Base-by-base conservation (phyloP, 2,888 invertebrate genomes). In the Spatulosminthurus flaviceps region DNA sequence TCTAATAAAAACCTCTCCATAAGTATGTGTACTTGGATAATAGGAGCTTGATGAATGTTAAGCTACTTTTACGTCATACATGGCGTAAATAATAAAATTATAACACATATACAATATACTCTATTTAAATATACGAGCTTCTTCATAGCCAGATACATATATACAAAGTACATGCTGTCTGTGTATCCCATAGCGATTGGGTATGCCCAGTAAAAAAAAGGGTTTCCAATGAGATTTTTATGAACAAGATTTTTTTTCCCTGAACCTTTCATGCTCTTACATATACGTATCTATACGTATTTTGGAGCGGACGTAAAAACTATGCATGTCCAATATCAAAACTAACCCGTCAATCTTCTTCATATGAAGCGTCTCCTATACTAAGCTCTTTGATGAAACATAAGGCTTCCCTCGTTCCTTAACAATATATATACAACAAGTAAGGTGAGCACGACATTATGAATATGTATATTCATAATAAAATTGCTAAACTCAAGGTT, bases 61-160 rank as follows among this genome's bases (percentile, higher is more conserved):
- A n/a, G 51, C 51, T 34, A 51, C n/a, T n/a, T 51, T 51, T 51
- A 51, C 51, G 51, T 51, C 51, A 51, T 51, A 51, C 51, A 51
- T 51, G 51, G 51, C 51, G 51, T 51, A 51, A 51, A 51, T 51
- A 51, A 51, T 51, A 51, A 51, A 51, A n/a, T 51, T 11, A 51
- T n/a, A 51, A 16, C n/a, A 19, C 16, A n/a, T n/a, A n/a, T n/a
- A n/a, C 16, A 51, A 5, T n/a, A 2, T 16, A 51, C 1, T 11
- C n/a, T 19, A 51, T 51, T 51, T 51, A 51, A 5, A 51, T 51
- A 34, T 9, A 51, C 5, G 19, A 51, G n/a, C n/a, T n/a, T n/a
- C n/a, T n/a, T n/a, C n/a, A n/a, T n/a, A n/a, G n/a, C n/a, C n/a
- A n/a, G n/a, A n/a, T n/a, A n/a, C n/a, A n/a, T n/a, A n/a, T n/a